Conservation (phyloP, 2,797 vertebrate genomes). For the Discoglossus pictus region DNA sequence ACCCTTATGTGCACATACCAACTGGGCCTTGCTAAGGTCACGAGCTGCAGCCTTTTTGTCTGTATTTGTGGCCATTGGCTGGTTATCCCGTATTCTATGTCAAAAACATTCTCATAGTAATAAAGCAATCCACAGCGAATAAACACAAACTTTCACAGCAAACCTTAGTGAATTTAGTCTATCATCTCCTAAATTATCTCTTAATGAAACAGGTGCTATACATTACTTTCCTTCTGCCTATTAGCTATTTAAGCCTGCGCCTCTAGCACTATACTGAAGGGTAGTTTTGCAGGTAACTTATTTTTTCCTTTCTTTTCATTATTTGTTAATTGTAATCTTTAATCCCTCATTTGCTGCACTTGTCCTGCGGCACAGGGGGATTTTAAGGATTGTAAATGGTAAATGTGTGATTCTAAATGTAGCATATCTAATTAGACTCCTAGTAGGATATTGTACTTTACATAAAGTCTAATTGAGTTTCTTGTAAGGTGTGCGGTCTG, state of each 20-base stretch:
- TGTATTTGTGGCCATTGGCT: too few relatives aligned
- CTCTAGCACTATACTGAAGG: not conserved
- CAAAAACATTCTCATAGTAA: too few relatives aligned
- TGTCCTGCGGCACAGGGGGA: slow-evolving; percentile 1
- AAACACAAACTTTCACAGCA: too few relatives aligned
- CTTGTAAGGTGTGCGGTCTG: not conserved
- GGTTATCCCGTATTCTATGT: too few relatives aligned
- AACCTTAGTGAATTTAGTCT: too few relatives aligned
- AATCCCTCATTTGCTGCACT: slow-evolving; percentile 1
- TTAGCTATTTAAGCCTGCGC: not conserved
- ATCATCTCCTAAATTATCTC: too few relatives aligned
- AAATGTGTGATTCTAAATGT: too few relatives aligned
- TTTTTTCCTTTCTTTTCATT: not conserved
- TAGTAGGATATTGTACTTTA: not conserved
- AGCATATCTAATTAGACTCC: slow-evolving; percentile 5
- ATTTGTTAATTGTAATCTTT: slow-evolving; percentile 7
- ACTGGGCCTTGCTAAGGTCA: too few relatives aligned
- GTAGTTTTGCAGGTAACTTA: slow-evolving; percentile 3
- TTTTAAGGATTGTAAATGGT: slow-evolving; percentile 1
- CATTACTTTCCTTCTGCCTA: not conserved
- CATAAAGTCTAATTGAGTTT: not conserved
- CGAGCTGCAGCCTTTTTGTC: too few relatives aligned
- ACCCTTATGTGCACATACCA: too few relatives aligned
- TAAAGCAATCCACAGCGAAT: too few relatives aligned
- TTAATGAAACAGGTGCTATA: too few relatives aligned